Evolutionary conservation across 1,140 invertebrate species (phyloP).

Genomic region (Rhynchophorus ferrugineus): DNA sequence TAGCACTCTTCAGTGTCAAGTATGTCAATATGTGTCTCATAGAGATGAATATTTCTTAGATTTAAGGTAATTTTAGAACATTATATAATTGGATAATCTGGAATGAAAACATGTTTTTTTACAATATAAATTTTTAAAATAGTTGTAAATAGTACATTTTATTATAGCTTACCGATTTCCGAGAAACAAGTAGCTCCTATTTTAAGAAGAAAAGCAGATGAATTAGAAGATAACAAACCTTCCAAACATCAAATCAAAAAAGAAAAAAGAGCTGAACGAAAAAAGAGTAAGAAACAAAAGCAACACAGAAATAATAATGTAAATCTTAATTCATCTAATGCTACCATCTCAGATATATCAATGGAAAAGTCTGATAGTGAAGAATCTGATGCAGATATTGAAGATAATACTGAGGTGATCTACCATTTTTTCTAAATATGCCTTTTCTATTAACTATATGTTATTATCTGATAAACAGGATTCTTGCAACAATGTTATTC

Average conservation of each 20-base stretch:
- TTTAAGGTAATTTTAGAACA: constrained; percentile 58
- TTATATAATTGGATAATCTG: too few relatives aligned
- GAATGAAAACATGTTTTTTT: too few relatives aligned
- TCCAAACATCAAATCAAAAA: constrained; percentile 64
- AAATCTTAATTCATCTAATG: background rate
- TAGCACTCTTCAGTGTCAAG: constrained; percentile 82
- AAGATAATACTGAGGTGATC: constrained; percentile 64
- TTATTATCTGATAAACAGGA: background rate
- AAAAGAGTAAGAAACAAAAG: constrained; percentile 42
- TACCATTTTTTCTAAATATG: background rate
- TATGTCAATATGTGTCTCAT: constrained; percentile 78
- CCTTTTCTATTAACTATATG: background rate
- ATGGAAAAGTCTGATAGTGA: constrained; percentile 52
- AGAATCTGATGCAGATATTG: constrained; percentile 70
- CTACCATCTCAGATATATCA: constrained; percentile 22
- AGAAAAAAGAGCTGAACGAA: constrained; percentile 55
- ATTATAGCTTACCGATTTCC: constrained; percentile 63
- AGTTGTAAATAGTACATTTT: too few relatives aligned
- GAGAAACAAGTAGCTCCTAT: constrained; percentile 59
- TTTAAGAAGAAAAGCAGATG: constrained; percentile 39
- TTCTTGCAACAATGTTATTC: constrained; percentile 8
- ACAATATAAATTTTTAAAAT: too few relatives aligned
- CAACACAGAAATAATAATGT: constrained; percentile 20
- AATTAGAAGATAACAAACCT: constrained; percentile 48
- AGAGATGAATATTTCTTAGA: constrained; percentile 90